phyloP scores from a whole-genome alignment of 2,888 invertebrate species.

The Deroplatys truncata region DNA sequence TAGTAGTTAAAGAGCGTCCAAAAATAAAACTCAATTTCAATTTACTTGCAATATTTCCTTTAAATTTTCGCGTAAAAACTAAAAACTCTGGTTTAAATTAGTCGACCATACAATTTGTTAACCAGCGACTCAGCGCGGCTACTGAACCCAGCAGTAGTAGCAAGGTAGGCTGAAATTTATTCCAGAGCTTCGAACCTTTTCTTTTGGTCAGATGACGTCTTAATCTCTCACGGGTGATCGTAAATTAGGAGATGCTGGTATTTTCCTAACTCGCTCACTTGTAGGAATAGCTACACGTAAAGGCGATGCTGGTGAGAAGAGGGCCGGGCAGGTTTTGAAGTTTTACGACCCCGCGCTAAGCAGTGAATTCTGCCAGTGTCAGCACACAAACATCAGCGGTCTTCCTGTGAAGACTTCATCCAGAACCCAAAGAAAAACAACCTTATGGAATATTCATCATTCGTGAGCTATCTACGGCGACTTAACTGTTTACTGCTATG shows the following conservation, averaged over 20 bases:
- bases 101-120: too few species aligned
- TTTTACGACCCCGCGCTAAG: not conserved
- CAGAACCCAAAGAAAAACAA: not conserved
- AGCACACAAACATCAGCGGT: not conserved
- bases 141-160: too few species aligned
- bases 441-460: too few species aligned
- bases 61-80: too few species aligned
- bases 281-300: not conserved
- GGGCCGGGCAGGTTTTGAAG: not conserved
- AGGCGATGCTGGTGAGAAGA: not conserved
- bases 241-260: not conserved
- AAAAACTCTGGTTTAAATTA: too few species aligned
- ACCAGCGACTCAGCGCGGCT: too few species aligned
- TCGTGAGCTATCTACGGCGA: too few species aligned
- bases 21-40: too few species aligned
- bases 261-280: not conserved
- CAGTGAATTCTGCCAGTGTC: not conserved
- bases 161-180: not conserved
- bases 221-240: not conserved
- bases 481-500: too few species aligned
- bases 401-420: not conserved
- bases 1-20: too few species aligned
- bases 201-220: not conserved
- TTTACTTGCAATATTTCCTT: too few species aligned
- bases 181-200: not conserved